Base-by-base conservation (phyloP, 1,140 invertebrate species). In the Bombus pascuorum region DNA sequence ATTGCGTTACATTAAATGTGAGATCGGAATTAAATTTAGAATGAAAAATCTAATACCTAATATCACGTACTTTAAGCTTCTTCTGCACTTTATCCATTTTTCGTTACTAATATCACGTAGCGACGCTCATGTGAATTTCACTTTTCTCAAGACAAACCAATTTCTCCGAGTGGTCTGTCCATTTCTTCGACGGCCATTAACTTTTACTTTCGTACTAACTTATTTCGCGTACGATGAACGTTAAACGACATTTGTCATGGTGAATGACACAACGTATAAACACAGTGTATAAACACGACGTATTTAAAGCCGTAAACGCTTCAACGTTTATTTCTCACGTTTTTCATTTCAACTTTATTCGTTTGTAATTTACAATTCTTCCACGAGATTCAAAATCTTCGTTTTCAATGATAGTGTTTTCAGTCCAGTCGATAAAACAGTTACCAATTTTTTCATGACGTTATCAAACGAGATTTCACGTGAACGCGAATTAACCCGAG, bases 71-170 rank as follows among this genome's bases (percentile, higher is more conserved):
- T 59, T 59, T 18, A 53, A 53, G 47, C 18, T 12, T 39, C 75
- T 39, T 39, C 32, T 8, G 42, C 13, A 15, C 18, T 28, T 13
- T 4, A 12, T 39, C 1, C 22, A 28, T 70, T 75, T 81, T 70
- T 57, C 47, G 53, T 39, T 1, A 59, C 72, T 57, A 75, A 75
- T 71, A 82, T 73, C 83, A 47, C 78, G 57, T 86, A 84, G 75
- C 57, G 42, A 79, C 62, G n/a, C 10, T 39, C 53, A 42, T 44
- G 44, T 2, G 47, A 66, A 81, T 87, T 87, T 87, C 86, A 87
- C 86, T 87, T 87, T 87, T 77, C 66, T 62, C n/a, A 68, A 37
- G 83, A 85, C 77, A 82, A 75, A 86, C 74, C 80, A 79, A 82
- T 88, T 82, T 88, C 74, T 59, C 79, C 25, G 37, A 34, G 62